phyloP scores from a whole-genome alignment of 2,113 vertebrate genomes.

The Crocuta crocuta region DNA sequence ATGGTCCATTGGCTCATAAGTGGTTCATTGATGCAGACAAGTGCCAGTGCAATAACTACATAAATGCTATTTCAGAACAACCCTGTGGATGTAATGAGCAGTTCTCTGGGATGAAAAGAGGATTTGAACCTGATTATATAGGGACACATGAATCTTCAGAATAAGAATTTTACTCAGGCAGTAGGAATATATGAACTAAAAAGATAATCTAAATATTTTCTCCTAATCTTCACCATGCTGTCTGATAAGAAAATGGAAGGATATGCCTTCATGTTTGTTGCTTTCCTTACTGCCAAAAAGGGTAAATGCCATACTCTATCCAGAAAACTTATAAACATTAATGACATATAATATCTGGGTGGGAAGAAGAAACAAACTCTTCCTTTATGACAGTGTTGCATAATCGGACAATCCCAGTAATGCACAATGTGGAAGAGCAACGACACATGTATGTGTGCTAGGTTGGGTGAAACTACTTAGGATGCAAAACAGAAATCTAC shows the following conservation, averaged over 20 bases:
- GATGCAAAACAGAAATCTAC: not conserved
- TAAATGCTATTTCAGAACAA: not conserved
- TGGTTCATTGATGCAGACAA: not conserved
- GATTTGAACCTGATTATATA: not conserved
- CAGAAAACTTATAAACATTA: not conserved
- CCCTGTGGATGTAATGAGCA: not conserved
- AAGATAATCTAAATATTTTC: conserved; percentile 1
- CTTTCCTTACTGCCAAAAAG: not conserved
- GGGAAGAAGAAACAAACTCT: not conserved
- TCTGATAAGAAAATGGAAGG: not conserved
- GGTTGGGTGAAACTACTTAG: not conserved
- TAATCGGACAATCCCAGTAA: rapidly evolving
- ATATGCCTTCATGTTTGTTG: not conserved
- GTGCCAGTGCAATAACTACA: not conserved
- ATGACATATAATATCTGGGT: not conserved
- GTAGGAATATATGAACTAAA: not conserved
- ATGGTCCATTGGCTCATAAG: not conserved
- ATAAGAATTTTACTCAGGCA: not conserved
- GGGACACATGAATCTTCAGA: not conserved
- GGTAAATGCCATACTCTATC: not conserved
- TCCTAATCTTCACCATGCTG: not conserved
- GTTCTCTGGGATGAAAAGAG: not conserved
- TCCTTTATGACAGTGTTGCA: not conserved
- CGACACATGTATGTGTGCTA: not conserved
- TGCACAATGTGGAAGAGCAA: rapidly evolving